phyloP scores from a whole-genome alignment of 2,113 vertebrate genomes.

The Sorex fumeus region DNA sequence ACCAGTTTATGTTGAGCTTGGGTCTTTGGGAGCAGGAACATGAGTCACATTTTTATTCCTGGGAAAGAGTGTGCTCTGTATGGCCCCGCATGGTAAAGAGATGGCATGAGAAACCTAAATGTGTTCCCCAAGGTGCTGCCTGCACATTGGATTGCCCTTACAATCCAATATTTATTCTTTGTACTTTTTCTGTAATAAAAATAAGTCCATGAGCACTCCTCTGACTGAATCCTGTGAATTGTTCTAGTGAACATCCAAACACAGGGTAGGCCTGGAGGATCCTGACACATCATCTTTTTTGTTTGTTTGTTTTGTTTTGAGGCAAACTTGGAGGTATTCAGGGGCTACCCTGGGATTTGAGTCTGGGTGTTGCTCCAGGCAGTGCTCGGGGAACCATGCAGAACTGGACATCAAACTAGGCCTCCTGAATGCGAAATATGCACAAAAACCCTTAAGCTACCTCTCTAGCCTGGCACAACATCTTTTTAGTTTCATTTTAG shows the following conservation, averaged over 20 bases:
- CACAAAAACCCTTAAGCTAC: no score
- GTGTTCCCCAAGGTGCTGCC: not conserved
- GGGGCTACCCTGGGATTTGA: no score
- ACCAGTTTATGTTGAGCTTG: not conserved
- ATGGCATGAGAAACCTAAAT: not conserved
- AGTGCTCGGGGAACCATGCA: no score
- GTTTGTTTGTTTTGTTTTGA: no score
- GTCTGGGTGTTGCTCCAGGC: no score
- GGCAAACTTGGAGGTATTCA: no score
- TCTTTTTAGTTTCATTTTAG: no score
- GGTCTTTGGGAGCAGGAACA: not conserved
- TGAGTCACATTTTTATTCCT: not conserved
- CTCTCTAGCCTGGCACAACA: no score
- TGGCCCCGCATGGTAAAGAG: not conserved
- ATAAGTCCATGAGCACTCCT: not conserved
- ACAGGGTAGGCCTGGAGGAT: not conserved
- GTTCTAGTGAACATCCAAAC: not conserved
- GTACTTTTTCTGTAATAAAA: not conserved
- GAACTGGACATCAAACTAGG: no score
- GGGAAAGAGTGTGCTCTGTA: not conserved
- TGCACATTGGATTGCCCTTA: not conserved
- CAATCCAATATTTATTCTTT: not conserved
- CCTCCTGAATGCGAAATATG: no score
- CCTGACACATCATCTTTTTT: not conserved
- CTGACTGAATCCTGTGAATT: not conserved